Evolutionary conservation across 1,140 invertebrate species (phyloP), one percentile per base, ranked within the genome.

Genomic region (Lepidurus packardi): DNA sequence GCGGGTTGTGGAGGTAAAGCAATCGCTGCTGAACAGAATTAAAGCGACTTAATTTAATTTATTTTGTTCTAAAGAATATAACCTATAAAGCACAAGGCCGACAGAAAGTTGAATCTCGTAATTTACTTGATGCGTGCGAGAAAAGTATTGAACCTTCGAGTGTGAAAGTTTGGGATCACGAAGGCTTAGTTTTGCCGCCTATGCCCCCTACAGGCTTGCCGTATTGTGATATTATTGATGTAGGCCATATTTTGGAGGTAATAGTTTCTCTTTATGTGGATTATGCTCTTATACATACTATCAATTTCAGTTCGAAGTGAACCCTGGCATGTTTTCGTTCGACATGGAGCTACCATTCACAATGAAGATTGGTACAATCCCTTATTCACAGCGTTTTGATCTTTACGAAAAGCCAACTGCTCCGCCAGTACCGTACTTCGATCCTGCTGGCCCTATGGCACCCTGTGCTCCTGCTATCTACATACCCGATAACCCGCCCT

Each of bases 351-450:
- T 78, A 8, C 78, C 78, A 6, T 25, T 78, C 43, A 74, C 74
- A 25, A 47, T 78, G 47, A 78, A 24, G n/a, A 78, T 78, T 74
- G 78, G 78, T 8, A 78, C 78, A 43, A 45, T 78, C 24, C 78
- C 78, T 44, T 74, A 45, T 9, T n/a, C 43, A 16, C 43, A 74
- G 7, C 74, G 73, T 44, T 78, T 78, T 74, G 42, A 42, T 34
- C 74, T 45, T 43, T 78, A 75, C 43, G 25, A 74, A 43, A 73
- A 5, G 73, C 73, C 43, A 47, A 74, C 65, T 43, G 78, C 78
- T 34, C 78, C 73, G n/a, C 53, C 77, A 1, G 13, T 78, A 7
- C 73, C 16, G 21, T 25, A 73, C 16, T 10, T n/a, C 34, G 53
- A 34, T 34, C 34, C 34, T 34, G 34, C 3, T 34, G 34, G 34